Conservation (phyloP, 2,888 invertebrate species). For the Atrina japonica region DNA sequence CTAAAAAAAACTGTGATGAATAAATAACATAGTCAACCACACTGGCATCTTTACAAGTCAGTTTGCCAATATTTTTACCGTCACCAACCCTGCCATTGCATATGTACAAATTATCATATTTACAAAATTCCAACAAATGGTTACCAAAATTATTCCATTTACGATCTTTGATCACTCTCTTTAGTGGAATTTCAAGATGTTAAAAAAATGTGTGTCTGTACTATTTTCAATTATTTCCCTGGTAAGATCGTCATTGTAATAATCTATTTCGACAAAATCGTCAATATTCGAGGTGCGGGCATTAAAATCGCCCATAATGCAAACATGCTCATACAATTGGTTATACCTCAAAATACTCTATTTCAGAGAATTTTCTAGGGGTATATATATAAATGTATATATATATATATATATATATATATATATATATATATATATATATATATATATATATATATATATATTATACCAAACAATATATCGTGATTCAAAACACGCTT, state of each 20-base stretch:
- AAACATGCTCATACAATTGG: slow-evolving; percentile 3
- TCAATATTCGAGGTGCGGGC: not conserved
- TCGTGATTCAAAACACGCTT: not conserved
- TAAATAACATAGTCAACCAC: slow-evolving; percentile 2
- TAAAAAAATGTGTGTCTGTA: not conserved
- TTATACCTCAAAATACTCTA: slow-evolving; percentile 4
- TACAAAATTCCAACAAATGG: slow-evolving; percentile 13
- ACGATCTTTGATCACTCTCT: not conserved
- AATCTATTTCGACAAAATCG: not conserved
- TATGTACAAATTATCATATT: slow-evolving; percentile 5
- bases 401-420: too few relatives aligned
- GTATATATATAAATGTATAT: too few relatives aligned
- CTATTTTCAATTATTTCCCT: not conserved
- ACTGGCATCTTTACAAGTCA: slow-evolving; percentile 12
- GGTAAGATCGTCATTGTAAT: not conserved
- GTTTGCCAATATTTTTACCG: slow-evolving; percentile 2
- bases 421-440: too few relatives aligned
- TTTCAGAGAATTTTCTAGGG: slow-evolving; percentile 17
- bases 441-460: too few relatives aligned
- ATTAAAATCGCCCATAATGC: slow-evolving; percentile 6
- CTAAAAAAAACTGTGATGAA: slow-evolving; percentile 1
- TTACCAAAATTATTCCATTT: slow-evolving; percentile 1
- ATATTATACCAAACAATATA: slow-evolving; percentile 9
- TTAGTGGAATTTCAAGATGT: not conserved
- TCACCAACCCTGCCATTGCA: slow-evolving; percentile 5